Conservation (phyloP, 1,140 invertebrate species). For the Drosophila arawakana region DNA sequence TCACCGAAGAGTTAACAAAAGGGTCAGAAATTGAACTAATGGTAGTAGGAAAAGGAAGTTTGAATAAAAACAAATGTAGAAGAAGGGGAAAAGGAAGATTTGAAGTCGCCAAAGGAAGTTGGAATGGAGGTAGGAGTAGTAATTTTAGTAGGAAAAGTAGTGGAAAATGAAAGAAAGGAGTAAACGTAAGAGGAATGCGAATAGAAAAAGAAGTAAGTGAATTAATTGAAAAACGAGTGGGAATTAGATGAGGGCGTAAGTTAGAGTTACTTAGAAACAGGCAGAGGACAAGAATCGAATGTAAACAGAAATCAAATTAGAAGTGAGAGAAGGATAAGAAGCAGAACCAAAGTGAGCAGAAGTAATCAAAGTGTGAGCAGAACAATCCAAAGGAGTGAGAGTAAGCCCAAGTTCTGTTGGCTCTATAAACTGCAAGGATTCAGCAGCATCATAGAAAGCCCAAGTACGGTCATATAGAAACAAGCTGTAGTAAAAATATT, state of each 20-base stretch:
- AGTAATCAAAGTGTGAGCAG: slow-evolving; percentile 1
- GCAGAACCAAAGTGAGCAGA: not conserved
- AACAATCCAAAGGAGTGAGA: not conserved
- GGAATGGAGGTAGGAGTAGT: too few species aligned
- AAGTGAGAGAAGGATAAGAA: not conserved
- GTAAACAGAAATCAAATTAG: not conserved
- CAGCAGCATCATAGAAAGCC: not conserved
- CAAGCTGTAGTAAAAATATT: not conserved
- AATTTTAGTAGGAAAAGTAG: too few species aligned
- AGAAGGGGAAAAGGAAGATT: too few species aligned
- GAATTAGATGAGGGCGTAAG: not conserved
- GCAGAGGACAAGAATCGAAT: too few species aligned
- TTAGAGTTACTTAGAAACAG: too few species aligned
- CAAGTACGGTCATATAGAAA: not conserved
- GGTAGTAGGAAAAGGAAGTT: too few species aligned
- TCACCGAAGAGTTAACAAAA: too few species aligned
- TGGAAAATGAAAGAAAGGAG: not conserved
- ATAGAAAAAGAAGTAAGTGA: not conserved
- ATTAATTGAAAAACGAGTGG: not conserved
- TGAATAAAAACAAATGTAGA: too few species aligned
- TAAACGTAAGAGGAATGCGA: not conserved
- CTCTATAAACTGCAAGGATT: too few species aligned
- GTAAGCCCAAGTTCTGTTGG: not conserved
- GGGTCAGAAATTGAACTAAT: too few species aligned
- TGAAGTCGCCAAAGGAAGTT: too few species aligned